phyloP scores from a whole-genome alignment of 2,113 vertebrate species.

The Etheostoma cragini region DNA sequence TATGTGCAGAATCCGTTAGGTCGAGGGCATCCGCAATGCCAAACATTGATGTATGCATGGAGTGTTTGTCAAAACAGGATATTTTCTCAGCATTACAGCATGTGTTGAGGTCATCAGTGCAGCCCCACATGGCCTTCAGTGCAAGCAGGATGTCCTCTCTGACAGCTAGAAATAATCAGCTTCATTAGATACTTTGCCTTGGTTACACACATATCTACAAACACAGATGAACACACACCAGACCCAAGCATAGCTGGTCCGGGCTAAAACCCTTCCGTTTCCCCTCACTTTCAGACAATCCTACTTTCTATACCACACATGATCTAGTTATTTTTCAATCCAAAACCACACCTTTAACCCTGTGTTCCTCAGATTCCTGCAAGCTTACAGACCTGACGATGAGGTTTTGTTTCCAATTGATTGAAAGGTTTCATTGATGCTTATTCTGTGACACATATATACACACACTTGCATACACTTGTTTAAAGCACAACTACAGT shows the following conservation, averaged over 20 bases:
- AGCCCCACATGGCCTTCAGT: constrained; percentile 47
- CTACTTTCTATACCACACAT: constrained; percentile 30
- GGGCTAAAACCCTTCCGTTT: constrained; percentile 11
- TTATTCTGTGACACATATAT: not conserved
- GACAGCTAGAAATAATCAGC: constrained; percentile 68
- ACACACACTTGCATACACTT: not conserved
- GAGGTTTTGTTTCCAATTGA: not conserved
- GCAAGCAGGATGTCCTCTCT: constrained; percentile 67
- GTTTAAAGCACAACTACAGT: constrained; percentile 12
- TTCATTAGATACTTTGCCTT: constrained; percentile 47
- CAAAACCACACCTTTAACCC: constrained; percentile 12
- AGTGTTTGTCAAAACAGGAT: constrained; percentile 62
- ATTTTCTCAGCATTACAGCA: constrained; percentile 57
- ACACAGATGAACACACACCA: constrained; percentile 21
- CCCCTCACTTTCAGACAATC: constrained; percentile 12
- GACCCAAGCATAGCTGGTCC: constrained; percentile 8
- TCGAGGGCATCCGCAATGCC: constrained; percentile 43
- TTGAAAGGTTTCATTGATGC: not conserved
- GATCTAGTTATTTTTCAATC: constrained; percentile 41
- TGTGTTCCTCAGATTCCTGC: not conserved
- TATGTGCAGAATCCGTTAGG: constrained; percentile 42
- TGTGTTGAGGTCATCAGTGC: constrained; percentile 73
- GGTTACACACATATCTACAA: constrained; percentile 18
- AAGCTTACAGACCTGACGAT: not conserved
- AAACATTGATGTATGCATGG: constrained; percentile 43